phyloP scores from a whole-genome alignment of 2,797 vertebrate species.

The Scolopax bukidnonensis region DNA sequence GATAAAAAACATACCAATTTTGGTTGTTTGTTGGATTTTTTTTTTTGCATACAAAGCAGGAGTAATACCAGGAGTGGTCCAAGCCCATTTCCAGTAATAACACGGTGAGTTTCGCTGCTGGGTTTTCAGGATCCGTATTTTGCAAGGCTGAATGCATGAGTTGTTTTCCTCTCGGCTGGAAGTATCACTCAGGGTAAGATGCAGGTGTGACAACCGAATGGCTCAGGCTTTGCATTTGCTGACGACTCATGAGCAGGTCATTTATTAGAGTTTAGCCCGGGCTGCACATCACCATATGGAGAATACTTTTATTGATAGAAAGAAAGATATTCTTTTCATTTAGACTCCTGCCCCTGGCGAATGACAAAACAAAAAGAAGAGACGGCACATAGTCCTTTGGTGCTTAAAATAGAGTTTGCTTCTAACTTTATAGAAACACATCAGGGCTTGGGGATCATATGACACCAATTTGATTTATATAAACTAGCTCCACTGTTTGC shows the following conservation, averaged over 20 bases:
- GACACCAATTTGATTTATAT: slow-evolving; percentile 60
- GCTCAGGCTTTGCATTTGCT: neutral
- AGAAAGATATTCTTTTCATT: slow-evolving; percentile 6
- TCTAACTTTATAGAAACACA: slow-evolving; percentile 39
- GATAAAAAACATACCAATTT: neutral
- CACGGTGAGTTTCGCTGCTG: rapidly evolving
- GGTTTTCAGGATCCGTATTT: neutral
- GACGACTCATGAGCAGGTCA: neutral
- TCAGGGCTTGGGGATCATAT: slow-evolving; percentile 29
- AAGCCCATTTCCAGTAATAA: neutral
- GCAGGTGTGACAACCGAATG: neutral
- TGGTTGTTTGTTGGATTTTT: neutral
- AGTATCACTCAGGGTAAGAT: neutral
- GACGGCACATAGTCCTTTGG: neutral
- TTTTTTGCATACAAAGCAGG: neutral
- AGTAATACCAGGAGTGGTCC: neutral
- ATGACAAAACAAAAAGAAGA: neutral
- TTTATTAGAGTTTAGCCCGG: neutral
- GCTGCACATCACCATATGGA: neutral
- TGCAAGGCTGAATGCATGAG: neutral
- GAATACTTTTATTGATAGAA: neutral
- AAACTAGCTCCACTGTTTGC: slow-evolving; percentile 49
- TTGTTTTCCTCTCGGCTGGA: neutral
- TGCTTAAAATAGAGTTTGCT: slow-evolving; percentile 31
- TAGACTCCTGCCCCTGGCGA: neutral